These are phyloP conservation scores for Diorhabda carinulata DNA, from an alignment of 1,140 invertebrate genomes.

Conservation along the genomic window DNA sequence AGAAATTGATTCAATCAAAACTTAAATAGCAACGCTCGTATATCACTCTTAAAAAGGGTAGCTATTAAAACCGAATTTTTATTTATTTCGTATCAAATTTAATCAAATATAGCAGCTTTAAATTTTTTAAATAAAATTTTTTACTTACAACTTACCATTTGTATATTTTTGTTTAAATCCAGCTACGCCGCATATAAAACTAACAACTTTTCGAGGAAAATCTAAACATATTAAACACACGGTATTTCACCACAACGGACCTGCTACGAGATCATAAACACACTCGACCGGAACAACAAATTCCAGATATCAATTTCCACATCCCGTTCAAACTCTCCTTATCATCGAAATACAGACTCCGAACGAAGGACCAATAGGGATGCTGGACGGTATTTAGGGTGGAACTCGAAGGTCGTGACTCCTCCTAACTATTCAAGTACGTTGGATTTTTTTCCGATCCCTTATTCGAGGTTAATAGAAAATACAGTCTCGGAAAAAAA, in stretches of 20 bases:
- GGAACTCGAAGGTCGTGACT: not conserved
- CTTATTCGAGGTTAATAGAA: too few species aligned
- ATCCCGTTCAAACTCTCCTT: conserved; percentile 33
- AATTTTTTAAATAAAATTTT: not conserved
- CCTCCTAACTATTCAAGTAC: not conserved
- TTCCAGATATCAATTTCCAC: conserved; percentile 35
- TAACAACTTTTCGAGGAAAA: not conserved
- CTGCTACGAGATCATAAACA: conserved; percentile 10
- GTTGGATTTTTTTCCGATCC: too few species aligned
- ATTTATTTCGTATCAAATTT: too few species aligned
- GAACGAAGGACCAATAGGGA: conserved; percentile 31
- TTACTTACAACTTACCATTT: not conserved
- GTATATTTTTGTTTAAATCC: not conserved
- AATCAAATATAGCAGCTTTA: too few species aligned
- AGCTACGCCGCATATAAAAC: conserved; percentile 1
- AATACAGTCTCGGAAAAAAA: too few species aligned
- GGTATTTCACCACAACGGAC: not conserved
- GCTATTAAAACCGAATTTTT: too few species aligned
- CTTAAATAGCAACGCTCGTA: too few species aligned
- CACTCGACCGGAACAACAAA: conserved; percentile 34
- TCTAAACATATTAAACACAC: not conserved
- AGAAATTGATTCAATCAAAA: too few species aligned
- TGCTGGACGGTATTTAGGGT: not conserved
- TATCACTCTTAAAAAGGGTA: too few species aligned
- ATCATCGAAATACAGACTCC: conserved; percentile 40